Percentiles rank a stretch among this genome's conserved stretches.
phyloP scores from a whole-genome alignment of 2,113 vertebrate genomes.

The Platycercus adscitus region DNA sequence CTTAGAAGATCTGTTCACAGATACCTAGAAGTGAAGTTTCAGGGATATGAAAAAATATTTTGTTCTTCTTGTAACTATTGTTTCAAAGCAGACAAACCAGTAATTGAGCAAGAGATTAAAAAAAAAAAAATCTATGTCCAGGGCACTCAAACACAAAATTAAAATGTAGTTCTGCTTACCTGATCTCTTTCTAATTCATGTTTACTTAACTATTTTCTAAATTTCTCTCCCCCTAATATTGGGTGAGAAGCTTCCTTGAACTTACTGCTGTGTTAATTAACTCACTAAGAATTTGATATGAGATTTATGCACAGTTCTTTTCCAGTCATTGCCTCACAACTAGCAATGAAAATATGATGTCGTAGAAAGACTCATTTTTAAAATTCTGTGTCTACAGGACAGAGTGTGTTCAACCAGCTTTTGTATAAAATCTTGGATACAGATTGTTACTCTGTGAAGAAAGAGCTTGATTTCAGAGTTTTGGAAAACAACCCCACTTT shows the following conservation, averaged over 20 bases:
- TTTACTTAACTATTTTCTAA: neutral
- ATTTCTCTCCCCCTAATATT: neutral
- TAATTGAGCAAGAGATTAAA: neutral
- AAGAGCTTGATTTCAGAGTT: slow-evolving; percentile 36
- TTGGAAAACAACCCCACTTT: neutral
- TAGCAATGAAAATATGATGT: neutral
- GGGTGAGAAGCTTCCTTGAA: neutral
- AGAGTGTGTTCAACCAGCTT: neutral
- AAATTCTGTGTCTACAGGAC: neutral
- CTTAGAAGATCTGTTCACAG: slow-evolving; percentile 3
- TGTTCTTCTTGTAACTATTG: neutral
- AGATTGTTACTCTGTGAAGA: neutral
- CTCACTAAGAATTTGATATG: neutral
- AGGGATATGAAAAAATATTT: neutral
- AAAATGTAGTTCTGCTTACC: neutral
- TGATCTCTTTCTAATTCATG: neutral
- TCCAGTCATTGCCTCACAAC: neutral
- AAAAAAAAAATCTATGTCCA: neutral
- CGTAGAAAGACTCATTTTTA: neutral
- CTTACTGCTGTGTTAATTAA: neutral
- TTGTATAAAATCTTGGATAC: neutral
- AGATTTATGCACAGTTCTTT: neutral
- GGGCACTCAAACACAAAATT: neutral
- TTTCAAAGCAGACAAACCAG: slow-evolving; percentile 2
- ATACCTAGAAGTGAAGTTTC: neutral